phyloP scores from a whole-genome alignment of 1,140 invertebrate species.

The Polypedilum pembai region DNA sequence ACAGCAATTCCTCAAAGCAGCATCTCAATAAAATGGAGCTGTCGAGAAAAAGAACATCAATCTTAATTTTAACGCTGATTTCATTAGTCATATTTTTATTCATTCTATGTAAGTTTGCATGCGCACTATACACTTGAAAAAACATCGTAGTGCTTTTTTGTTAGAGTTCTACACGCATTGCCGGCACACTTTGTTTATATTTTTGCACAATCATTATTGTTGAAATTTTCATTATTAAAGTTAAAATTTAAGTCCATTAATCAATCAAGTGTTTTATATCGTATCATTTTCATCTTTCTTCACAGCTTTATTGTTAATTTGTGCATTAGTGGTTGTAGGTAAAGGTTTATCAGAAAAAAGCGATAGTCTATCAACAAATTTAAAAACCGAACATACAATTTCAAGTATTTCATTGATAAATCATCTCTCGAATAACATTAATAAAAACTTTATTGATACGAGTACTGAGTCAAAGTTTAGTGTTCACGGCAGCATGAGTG shows the following conservation, averaged over 20 bases:
- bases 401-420: not conserved
- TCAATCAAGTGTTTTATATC: not conserved
- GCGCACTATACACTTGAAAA: not conserved
- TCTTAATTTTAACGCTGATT: not conserved
- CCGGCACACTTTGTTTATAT: not conserved
- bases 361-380: not conserved
- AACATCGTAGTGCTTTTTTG: not conserved
- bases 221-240: not conserved
- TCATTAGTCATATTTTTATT: constrained; percentile 11
- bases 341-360: not conserved
- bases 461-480: constrained; percentile 34
- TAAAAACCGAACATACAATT: not conserved
- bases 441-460: constrained; percentile 23
- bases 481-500: constrained; percentile 34
- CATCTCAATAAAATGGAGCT: not conserved
- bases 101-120: not conserved
- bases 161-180: not conserved
- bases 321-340: not conserved
- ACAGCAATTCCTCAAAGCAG: not conserved
- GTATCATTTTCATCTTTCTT: not conserved
- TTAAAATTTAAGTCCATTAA: not conserved
- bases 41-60: not conserved
- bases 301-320: not conserved
- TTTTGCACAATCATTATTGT: not conserved
- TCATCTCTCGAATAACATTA: not conserved